Conservation (phyloP, 2,888 invertebrate species). For the Campopleginae sp. region DNA sequence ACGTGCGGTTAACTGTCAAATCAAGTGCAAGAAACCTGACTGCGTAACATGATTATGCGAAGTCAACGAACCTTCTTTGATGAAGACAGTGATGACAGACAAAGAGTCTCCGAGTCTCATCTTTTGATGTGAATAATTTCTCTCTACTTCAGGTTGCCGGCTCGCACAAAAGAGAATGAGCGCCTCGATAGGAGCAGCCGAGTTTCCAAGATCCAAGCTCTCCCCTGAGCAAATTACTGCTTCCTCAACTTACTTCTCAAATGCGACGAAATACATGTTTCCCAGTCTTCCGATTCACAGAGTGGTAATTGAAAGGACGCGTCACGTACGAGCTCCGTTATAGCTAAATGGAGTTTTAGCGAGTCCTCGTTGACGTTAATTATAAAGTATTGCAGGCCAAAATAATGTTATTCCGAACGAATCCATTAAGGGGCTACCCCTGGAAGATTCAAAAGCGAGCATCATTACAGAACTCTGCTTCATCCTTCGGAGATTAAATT, state of each 20-base stretch:
- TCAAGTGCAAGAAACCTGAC: not conserved
- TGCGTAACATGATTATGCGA: not conserved
- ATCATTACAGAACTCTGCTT: not conserved
- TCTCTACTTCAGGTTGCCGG: not conserved
- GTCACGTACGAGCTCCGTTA: not conserved
- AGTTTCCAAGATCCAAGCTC: conserved; percentile 11
- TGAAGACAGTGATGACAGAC: not conserved
- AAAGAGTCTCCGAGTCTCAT: conserved; percentile 16
- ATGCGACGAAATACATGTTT: not conserved
- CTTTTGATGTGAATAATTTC: not conserved
- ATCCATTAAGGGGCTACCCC: not conserved
- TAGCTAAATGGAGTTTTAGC: not conserved
- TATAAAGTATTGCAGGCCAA: not conserved
- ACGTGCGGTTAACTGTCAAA: not conserved
- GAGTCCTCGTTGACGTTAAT: not conserved
- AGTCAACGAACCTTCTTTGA: not conserved
- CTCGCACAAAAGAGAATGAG: not conserved
- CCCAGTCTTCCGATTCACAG: not conserved
- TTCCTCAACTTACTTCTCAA: conserved; percentile 20
- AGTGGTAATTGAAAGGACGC: conserved; percentile 9
- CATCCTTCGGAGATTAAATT: too few species aligned
- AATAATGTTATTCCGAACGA: not conserved
- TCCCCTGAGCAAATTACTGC: conserved; percentile 4
- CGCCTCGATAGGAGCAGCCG: conserved; percentile 5
- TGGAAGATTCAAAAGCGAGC: not conserved